phyloP scores from a whole-genome alignment of 2,113 vertebrate species.

The Oreochromis spilurus region DNA sequence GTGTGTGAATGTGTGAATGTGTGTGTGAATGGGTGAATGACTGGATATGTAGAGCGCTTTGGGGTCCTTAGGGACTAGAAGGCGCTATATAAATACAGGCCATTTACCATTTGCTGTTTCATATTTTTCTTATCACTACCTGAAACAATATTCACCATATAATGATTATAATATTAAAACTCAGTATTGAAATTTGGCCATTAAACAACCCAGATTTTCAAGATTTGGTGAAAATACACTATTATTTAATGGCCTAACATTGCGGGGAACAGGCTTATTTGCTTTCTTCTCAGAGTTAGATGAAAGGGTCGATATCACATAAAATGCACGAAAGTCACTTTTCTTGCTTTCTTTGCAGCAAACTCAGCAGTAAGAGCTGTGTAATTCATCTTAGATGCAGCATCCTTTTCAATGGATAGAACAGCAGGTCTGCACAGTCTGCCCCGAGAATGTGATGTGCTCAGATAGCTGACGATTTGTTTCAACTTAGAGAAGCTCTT shows the following conservation, averaged over 20 bases:
- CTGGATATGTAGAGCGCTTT: too few relatives aligned
- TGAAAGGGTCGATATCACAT: background rate
- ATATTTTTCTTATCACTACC: background rate
- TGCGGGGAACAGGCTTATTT: background rate
- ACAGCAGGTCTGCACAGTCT: background rate
- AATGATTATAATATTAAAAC: background rate
- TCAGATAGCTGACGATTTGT: background rate
- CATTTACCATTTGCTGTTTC: background rate
- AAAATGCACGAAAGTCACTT: background rate
- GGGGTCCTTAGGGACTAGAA: too few relatives aligned
- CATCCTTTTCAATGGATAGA: background rate
- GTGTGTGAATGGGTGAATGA: too few relatives aligned
- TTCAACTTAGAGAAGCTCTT: background rate
- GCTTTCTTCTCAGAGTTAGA: background rate
- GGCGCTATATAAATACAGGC: too few relatives aligned
- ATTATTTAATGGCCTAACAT: background rate
- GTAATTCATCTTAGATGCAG: background rate
- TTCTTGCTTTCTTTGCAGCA: background rate
- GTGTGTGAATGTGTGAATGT: too few relatives aligned
- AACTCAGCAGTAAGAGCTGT: background rate
- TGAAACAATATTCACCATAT: background rate
- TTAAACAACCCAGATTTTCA: background rate
- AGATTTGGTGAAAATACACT: background rate
- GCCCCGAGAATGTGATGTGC: background rate
- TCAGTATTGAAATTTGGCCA: background rate